Evolutionary conservation across 2,888 invertebrate species (phyloP), one percentile per base, ranked within the genome.

Genomic region (Tetrapedia diversipes): DNA sequence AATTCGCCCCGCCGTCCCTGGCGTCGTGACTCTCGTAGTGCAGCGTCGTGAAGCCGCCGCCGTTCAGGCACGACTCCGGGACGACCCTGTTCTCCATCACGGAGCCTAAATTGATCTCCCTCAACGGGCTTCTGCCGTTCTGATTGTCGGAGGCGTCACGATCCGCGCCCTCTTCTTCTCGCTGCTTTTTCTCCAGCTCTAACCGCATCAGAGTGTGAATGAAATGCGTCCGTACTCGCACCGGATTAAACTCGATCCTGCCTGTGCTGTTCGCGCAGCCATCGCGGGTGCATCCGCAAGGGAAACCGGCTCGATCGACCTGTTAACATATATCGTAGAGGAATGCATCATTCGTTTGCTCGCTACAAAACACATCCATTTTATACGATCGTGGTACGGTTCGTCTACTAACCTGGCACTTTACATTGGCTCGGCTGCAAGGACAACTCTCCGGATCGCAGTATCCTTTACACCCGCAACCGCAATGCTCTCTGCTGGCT

Each of bases 401-500:
- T 10, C 16, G 16, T 27, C 4, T 57, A 68, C 90, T 80, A 81
- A 94, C 94, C 94, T 98, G 98, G 92, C 99, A 99, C 93, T 98
- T 98, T 83, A 99, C 99, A 77, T 98, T 98, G 53, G 97, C 97
- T 89, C 96, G 95, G 91, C 98, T 97, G 92, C 99, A 99, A 19
- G 97, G 96, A 92, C 99, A 99, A 27, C 96, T 97, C 87, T 98
- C 98, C 1, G 99, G 99, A 93, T 98, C 97, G 92, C 99, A 99
- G 89, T 96, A 96, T 61, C 96, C 97, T 92, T 97, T 96, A 90
- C 98, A 98, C 56, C 96, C 95, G 91, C 98, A 98, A 49, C 98
- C 98, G 92, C 98, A 98, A 87, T 97, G 96, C 91, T 99, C 98
- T 22, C 98, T 94, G 7, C 98, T 98, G 32, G 96, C 95, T 79